Evolutionary conservation across 2,888 invertebrate species (phyloP).

Genomic region (Hemaris fuciformis): DNA sequence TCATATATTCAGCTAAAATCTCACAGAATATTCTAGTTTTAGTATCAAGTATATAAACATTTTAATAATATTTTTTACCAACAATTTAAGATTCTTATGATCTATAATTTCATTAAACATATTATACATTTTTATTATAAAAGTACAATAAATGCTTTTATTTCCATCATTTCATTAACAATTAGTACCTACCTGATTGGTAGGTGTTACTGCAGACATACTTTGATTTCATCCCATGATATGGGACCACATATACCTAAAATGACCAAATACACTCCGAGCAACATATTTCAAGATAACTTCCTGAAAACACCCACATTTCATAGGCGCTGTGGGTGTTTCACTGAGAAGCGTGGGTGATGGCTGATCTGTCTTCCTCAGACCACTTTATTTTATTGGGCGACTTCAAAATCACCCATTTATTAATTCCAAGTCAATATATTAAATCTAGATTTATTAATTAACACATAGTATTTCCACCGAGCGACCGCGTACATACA

Average conservation of each 20-base stretch:
- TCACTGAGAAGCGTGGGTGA: too few species aligned
- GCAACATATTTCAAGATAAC: too few species aligned
- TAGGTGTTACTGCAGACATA: neutral
- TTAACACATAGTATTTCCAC: neutral
- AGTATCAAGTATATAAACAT: too few species aligned
- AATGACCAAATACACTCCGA: too few species aligned
- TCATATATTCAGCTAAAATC: too few species aligned
- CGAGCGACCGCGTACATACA: neutral
- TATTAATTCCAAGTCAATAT: neutral
- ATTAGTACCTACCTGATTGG: neutral
- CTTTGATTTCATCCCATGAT: too few species aligned
- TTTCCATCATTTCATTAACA: neutral
- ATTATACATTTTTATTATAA: neutral
- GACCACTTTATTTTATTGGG: too few species aligned
- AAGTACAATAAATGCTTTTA: neutral
- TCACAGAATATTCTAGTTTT: neutral
- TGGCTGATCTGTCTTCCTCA: too few species aligned
- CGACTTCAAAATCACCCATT: neutral
- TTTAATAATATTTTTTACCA: too few species aligned
- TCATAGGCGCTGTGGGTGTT: too few species aligned
- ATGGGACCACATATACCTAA: too few species aligned
- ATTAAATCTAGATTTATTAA: neutral
- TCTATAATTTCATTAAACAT: neutral
- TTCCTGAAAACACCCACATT: too few species aligned
- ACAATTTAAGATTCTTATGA: neutral